phyloP scores from a whole-genome alignment of 2,113 vertebrate species.

The Pteruthius melanotis region DNA sequence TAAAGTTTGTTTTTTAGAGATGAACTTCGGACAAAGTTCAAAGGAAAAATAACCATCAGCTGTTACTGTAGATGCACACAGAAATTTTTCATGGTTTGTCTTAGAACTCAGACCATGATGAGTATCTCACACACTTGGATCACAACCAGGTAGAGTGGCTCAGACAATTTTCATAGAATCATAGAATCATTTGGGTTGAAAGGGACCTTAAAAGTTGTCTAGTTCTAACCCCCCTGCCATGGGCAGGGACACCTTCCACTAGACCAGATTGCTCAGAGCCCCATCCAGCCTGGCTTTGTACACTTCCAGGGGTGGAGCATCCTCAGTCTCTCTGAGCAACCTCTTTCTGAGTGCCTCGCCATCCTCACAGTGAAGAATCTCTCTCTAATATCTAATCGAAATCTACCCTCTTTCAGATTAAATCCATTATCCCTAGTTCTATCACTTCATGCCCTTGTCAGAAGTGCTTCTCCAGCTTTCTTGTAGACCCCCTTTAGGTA shows the following conservation, averaged over 20 bases:
- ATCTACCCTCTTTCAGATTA: not conserved
- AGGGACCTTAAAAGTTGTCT: not conserved
- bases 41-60: constrained; percentile 36
- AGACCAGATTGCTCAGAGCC: not conserved
- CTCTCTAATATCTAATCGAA: not conserved
- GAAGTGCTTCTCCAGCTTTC: not conserved
- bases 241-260: not conserved
- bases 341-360: not conserved
- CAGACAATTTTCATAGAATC: not conserved
- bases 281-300: not conserved
- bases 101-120: not conserved
- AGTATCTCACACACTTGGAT: not conserved
- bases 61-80: not conserved
- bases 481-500: not conserved
- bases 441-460: not conserved
- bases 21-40: constrained; percentile 52
- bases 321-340: not conserved
- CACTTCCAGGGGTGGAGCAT: not conserved
- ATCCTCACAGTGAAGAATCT: not conserved
- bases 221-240: not conserved
- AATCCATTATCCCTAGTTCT: not conserved
- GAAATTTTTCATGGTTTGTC: not conserved
- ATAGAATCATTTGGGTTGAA: not conserved
- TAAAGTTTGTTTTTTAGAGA: constrained; percentile 44
- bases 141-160: not conserved